Base-by-base conservation (phyloP, 2,888 invertebrate species). In the Willowsia nigromaculata region DNA sequence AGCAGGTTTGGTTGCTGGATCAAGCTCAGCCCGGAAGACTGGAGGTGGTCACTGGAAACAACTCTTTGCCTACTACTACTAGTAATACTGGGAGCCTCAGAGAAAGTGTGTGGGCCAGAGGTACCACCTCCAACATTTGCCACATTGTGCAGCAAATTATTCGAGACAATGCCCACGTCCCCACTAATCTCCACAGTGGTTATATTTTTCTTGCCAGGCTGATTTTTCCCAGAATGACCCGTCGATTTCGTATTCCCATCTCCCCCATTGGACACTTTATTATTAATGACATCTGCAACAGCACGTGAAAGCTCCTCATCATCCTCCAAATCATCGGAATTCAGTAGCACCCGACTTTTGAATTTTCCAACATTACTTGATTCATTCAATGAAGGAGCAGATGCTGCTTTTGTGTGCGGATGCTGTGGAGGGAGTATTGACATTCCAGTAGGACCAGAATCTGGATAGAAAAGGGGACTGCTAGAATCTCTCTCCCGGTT, bases 171-270 rank as follows among this genome's bases (percentile, higher is more conserved):
- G 2, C 91, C 91, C 25, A 91, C 91, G 62, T 91, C 91, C 68
- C 91, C 91, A 91, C 90, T 90, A 76, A 91, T 91, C 43, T 91
- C 91, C 25, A 91, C 91, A 27, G 90, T 91, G 11, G 91, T 91
- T 43, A 91, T 88, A 88, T 91, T 91, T 62, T 43, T 85, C 59
- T 90, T 88, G 37, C 85, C 89, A 47, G 40, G 62, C 7, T 56
- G 40, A 43, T 11, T 40, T 25, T 88, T 11, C 25, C 53, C 53
- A 6, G 22, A 13, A 74, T n/a, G 68, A 0, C 76, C 37, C 33
- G 43, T 18, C 30, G 18, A 18, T 53, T 56, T 56, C 18, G 68
- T 40, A 15, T 11, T n/a, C 37, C 33, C 62, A 30, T 30, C 65
- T 22, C 33, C 37, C n/a, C 71, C 71, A 27, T 22, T 37, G 43